These are phyloP conservation scores for Pherbina coryleti DNA, from an alignment of 2,888 invertebrate species.

Conservation along the genomic window DNA sequence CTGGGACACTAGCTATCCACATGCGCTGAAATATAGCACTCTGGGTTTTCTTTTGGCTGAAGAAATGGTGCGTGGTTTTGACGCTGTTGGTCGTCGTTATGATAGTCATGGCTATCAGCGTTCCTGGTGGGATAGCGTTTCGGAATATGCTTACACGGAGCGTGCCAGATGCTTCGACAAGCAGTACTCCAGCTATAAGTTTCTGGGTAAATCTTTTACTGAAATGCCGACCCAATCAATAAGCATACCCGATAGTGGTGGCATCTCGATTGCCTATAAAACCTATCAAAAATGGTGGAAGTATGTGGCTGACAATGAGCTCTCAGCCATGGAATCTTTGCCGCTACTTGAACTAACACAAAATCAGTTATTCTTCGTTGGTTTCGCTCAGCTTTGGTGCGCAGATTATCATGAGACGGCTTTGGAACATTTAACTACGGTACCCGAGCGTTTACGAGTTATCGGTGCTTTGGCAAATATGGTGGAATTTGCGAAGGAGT, in stretches of 20 bases:
- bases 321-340: constrained; percentile 53
- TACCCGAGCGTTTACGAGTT: constrained; percentile 60
- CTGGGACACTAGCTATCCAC: constrained; percentile 63
- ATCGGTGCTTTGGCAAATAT: constrained; percentile 62
- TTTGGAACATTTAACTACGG: constrained; percentile 53
- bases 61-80: constrained; percentile 64
- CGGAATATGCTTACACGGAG: constrained; percentile 54
- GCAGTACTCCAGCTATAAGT: constrained; percentile 58
- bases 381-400: constrained; percentile 64
- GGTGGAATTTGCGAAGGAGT: constrained; percentile 58
- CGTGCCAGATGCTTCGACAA: constrained; percentile 61
- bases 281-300: constrained; percentile 63
- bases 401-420: constrained; percentile 56
- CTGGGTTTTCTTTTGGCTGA: constrained; percentile 62
- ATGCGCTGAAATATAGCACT: constrained; percentile 60
- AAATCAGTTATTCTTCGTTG: constrained; percentile 61
- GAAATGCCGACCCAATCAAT: constrained; percentile 54
- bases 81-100: constrained; percentile 59
- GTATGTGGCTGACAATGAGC: constrained; percentile 55
- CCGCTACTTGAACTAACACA: constrained; percentile 58
- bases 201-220: constrained; percentile 51
- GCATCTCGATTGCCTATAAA: constrained; percentile 61
- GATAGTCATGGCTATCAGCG: constrained; percentile 60
- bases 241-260: constrained; percentile 63
- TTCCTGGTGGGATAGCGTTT: constrained; percentile 61